Evolutionary conservation across 2,797 vertebrate genomes (phyloP).

Genomic region (Sebastes taczanowskii): DNA sequence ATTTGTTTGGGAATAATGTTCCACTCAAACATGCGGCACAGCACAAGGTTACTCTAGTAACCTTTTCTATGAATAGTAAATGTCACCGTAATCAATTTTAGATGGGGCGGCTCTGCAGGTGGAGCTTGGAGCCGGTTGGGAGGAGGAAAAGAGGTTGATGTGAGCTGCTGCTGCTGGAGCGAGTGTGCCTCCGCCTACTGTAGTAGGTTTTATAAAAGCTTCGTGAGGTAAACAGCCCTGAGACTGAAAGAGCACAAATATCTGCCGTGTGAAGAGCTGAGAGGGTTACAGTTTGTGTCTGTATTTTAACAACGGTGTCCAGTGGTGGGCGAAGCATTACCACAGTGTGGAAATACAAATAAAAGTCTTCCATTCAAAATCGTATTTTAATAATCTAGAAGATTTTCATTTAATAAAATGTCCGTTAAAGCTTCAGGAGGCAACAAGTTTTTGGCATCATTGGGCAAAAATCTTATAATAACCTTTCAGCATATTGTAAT

Average conservation of each 20-base stretch:
- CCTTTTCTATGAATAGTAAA: slow-evolving; percentile 77
- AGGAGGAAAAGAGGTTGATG: slow-evolving; percentile 11
- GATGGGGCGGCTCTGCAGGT: slow-evolving; percentile 72
- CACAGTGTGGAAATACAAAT: too few relatives aligned
- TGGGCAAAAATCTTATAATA: too few relatives aligned
- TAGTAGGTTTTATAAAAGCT: slow-evolving; percentile 18
- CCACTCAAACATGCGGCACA: slow-evolving; percentile 60
- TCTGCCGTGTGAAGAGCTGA: background rate
- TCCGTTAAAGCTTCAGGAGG: too few relatives aligned
- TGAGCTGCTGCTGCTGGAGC: slow-evolving; percentile 15
- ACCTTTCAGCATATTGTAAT: too few relatives aligned
- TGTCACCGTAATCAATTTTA: slow-evolving; percentile 80
- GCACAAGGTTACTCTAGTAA: slow-evolving; percentile 69
- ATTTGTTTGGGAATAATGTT: slow-evolving; percentile 69
- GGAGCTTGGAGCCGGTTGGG: slow-evolving; percentile 44
- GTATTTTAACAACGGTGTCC: background rate
- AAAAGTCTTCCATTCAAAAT: too few relatives aligned
- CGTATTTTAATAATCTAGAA: too few relatives aligned
- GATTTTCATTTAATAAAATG: too few relatives aligned
- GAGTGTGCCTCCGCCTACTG: slow-evolving; percentile 14
- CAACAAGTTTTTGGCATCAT: too few relatives aligned
- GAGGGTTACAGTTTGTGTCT: background rate
- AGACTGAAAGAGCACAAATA: background rate
- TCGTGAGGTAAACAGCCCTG: slow-evolving; percentile 30
- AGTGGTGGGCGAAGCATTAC: background rate